phyloP scores from a whole-genome alignment of 2,113 vertebrate species.

The Camelus bactrianus region DNA sequence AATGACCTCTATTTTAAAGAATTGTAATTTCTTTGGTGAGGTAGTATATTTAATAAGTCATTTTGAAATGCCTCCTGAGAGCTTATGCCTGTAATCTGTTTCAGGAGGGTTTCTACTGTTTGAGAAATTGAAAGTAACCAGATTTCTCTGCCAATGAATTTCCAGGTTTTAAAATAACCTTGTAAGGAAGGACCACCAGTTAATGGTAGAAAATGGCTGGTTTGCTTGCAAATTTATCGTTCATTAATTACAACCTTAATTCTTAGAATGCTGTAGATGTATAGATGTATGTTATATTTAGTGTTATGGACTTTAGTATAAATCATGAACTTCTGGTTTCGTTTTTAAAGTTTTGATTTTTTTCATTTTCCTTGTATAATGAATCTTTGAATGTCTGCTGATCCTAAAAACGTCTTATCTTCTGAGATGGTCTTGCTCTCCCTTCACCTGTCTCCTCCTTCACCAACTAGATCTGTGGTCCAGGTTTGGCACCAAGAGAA shows the following conservation, averaged over 20 bases:
- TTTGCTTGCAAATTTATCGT: background rate
- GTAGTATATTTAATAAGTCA: background rate
- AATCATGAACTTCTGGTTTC: background rate
- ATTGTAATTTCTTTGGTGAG: background rate
- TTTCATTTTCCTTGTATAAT: background rate
- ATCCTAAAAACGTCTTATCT: background rate
- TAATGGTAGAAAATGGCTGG: slow-evolving; percentile 16
- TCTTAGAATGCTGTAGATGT: background rate
- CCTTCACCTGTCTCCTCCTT: background rate
- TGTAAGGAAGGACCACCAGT: background rate
- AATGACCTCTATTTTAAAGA: slow-evolving; percentile 24
- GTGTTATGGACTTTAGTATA: background rate
- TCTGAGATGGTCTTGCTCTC: background rate
- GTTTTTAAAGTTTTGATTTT: slow-evolving; percentile 19
- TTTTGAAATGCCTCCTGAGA: slow-evolving; percentile 34
- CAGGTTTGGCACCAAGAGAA: background rate
- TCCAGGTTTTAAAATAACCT: slow-evolving; percentile 44
- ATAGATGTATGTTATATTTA: background rate
- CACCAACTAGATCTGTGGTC: background rate
- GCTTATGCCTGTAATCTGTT: background rate
- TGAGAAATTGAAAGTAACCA: slow-evolving; percentile 43
- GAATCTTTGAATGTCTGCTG: slow-evolving; percentile 18
- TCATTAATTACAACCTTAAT: slow-evolving; percentile 23
- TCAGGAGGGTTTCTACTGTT: background rate
- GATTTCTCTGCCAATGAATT: slow-evolving; percentile 22